These are phyloP conservation scores for Batillaria attramentaria DNA, from an alignment of 1,140 invertebrate species.

Conservation along the genomic window DNA sequence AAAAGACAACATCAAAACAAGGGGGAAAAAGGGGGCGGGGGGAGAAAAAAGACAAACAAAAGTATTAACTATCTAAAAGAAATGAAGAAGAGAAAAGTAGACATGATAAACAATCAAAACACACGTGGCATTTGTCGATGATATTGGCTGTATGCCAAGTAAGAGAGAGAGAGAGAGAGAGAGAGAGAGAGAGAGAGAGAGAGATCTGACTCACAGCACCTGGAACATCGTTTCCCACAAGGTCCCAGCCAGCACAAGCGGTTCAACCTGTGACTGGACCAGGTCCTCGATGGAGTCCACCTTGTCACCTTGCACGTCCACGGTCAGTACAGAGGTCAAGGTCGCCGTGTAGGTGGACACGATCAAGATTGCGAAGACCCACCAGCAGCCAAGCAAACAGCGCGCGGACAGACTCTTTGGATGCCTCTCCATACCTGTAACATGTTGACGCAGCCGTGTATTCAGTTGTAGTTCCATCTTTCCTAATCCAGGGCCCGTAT, in stretches of 20 bases:
- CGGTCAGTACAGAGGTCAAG: slow-evolving; percentile 44
- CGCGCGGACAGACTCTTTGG: slow-evolving; percentile 77
- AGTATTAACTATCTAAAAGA: no score
- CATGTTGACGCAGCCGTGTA: no score
- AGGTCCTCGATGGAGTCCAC: slow-evolving; percentile 45
- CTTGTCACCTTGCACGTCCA: slow-evolving; percentile 32
- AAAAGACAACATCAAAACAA: no score
- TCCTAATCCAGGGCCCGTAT: no score
- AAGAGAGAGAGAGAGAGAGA: neutral
- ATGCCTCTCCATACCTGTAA: slow-evolving; percentile 54
- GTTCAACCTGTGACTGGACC: slow-evolving; percentile 73
- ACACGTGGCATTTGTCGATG: no score
- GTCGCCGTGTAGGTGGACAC: slow-evolving; percentile 47
- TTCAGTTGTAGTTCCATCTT: no score
- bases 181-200: neutral
- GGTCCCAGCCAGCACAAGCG: slow-evolving; percentile 94
- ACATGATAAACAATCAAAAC: no score
- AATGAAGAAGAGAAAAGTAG: no score
- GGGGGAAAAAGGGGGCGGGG: no score
- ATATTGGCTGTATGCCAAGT: no score
- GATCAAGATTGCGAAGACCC: slow-evolving; percentile 47
- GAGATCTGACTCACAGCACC: slow-evolving; percentile 19
- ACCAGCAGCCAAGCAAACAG: slow-evolving; percentile 43
- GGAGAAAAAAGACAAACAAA: no score
- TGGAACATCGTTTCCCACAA: slow-evolving; percentile 92